These are phyloP conservation scores for Idaea dimidiata DNA, from an alignment of 2,888 invertebrate species.

Conservation along the genomic window DNA sequence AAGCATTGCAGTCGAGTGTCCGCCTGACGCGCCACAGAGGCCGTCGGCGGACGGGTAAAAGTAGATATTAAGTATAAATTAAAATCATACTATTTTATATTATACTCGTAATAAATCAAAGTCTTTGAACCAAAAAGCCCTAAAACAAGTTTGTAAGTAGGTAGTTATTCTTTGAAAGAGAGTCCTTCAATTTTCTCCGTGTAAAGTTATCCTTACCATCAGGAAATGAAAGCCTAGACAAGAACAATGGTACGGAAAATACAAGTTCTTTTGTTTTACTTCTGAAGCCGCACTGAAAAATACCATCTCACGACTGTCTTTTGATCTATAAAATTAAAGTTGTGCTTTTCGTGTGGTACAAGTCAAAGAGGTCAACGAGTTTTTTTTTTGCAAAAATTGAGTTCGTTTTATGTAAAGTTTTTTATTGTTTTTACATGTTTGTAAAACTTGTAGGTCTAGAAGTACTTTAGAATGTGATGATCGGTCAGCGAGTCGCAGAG, in stretches of 20 bases:
- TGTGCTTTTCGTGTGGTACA: conserved; percentile 30
- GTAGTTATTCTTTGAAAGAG: neutral
- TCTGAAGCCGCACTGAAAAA: conserved; percentile 30
- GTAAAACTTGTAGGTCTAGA: too few relatives aligned
- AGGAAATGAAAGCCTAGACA: conserved; percentile 9
- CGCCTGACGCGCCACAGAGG: too few relatives aligned
- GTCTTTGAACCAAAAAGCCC: neutral
- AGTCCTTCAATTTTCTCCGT: neutral
- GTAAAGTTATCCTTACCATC: neutral
- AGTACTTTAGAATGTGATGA: too few relatives aligned
- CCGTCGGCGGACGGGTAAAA: too few relatives aligned
- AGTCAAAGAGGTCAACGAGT: conserved; percentile 12
- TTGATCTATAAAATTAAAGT: conserved; percentile 55
- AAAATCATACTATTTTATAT: neutral
- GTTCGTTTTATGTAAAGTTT: too few relatives aligned
- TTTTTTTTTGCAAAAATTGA: too few relatives aligned
- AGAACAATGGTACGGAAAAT: conserved; percentile 18
- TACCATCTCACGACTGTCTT: conserved; percentile 37
- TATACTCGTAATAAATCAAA: too few relatives aligned
- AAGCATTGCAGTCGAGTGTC: too few relatives aligned
- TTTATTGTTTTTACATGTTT: too few relatives aligned
- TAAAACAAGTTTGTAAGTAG: neutral
- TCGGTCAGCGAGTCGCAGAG: too few relatives aligned
- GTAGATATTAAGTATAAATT: neutral
- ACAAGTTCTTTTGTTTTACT: conserved; percentile 17